A percentile compares a stretch with the other conserved stretches of the same genome.
phyloP scores from a whole-genome alignment of 2,888 invertebrate genomes.

The Dicyrtomina minuta region DNA sequence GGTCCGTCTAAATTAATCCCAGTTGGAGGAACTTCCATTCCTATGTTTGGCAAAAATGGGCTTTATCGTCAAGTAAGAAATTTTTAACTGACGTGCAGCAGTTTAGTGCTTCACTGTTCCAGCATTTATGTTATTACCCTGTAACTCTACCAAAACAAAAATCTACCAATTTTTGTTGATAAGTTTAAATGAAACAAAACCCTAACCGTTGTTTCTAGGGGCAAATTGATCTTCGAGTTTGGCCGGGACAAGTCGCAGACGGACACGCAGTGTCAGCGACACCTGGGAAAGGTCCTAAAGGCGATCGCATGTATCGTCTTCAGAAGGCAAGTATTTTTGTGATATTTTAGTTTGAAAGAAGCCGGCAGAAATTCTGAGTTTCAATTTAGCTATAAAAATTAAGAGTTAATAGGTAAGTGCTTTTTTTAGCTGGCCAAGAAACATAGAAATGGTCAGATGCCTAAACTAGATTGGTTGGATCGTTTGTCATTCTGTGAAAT shows the following conservation, averaged over 20 bases:
- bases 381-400: not conserved
- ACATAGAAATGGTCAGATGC: slow-evolving; percentile 90
- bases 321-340: slow-evolving; percentile 49
- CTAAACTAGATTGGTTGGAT: slow-evolving; percentile 96
- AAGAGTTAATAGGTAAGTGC: not conserved
- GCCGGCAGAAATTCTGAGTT: not conserved
- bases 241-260: slow-evolving; percentile 81
- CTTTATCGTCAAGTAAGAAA: slow-evolving; percentile 76
- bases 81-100: too few relatives aligned
- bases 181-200: too few relatives aligned
- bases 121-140: too few relatives aligned
- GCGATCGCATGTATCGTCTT: slow-evolving; percentile 50
- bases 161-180: too few relatives aligned
- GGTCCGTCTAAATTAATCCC: slow-evolving; percentile 80
- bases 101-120: too few relatives aligned
- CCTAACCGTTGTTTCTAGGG: slow-evolving; percentile 57
- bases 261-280: slow-evolving; percentile 71
- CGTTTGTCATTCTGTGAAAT: slow-evolving; percentile 92
- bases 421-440: slow-evolving; percentile 74
- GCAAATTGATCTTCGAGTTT: slow-evolving; percentile 86
- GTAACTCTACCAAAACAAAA: too few relatives aligned
- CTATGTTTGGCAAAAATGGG: slow-evolving; percentile 92
- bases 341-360: not conserved
- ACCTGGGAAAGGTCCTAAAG: slow-evolving; percentile 79
- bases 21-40: slow-evolving; percentile 89